phyloP scores from a whole-genome alignment of 2,113 vertebrate genomes.

The Lampris incognitus region DNA sequence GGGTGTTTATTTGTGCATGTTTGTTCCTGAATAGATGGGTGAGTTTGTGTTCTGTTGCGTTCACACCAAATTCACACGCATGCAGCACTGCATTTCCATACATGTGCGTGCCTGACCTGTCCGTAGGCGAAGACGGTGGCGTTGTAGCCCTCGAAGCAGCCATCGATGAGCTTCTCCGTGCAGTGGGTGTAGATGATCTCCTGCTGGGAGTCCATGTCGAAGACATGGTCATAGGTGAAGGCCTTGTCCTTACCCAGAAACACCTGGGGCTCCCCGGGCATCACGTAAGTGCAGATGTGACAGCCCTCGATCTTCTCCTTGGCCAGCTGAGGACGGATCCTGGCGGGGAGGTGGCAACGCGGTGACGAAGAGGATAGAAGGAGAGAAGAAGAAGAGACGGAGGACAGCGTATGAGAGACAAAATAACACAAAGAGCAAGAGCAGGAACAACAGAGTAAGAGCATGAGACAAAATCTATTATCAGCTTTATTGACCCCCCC shows the following conservation, averaged over 20 bases:
- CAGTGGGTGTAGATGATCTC: constrained; percentile 90
- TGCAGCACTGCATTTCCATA: not conserved
- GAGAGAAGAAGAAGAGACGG: not conserved
- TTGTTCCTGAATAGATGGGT: not conserved
- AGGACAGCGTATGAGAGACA: no score
- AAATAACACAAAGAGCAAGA: no score
- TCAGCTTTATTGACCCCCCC: no score
- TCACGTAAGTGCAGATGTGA: constrained; percentile 96
- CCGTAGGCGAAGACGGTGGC: constrained; percentile 98
- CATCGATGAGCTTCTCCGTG: constrained; percentile 95
- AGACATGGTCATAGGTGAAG: constrained; percentile 96
- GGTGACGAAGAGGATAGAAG: not conserved
- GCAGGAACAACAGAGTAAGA: no score
- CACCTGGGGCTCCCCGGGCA: constrained; percentile 94
- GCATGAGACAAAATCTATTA: no score
- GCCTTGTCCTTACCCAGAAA: constrained; percentile 98
- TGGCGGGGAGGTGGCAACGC: constrained; percentile 56
- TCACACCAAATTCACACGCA: not conserved
- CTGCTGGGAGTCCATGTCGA: constrained; percentile 93
- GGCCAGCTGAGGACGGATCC: constrained; percentile 96
- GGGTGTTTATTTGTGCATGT: constrained; percentile 2
- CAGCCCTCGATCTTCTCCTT: constrained; percentile 98
- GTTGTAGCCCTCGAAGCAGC: constrained; percentile 97
- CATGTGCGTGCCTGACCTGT: constrained; percentile 81
- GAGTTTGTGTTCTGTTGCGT: no score